Percentiles rank a stretch among this genome's conserved stretches.
Evolutionary conservation across 2,888 invertebrate species (phyloP).

Genomic region (Trachelus iudaicus): DNA sequence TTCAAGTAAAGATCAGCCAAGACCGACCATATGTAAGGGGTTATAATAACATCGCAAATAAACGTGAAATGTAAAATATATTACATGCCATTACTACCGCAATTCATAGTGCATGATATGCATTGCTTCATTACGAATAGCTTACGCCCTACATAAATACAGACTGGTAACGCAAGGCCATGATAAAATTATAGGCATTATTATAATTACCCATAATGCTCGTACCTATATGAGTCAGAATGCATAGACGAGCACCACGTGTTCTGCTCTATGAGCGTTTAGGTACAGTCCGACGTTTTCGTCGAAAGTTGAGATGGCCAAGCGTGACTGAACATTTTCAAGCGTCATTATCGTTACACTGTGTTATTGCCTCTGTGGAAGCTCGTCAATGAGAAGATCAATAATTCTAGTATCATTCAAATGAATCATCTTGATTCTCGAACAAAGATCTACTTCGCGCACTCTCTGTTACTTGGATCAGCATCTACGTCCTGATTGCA

Average conservation of each 20-base stretch:
- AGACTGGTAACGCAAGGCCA: constrained; percentile 36
- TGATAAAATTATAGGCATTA: constrained; percentile 40
- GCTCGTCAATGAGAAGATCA: not conserved
- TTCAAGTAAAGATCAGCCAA: not conserved
- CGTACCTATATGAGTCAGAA: constrained; percentile 13
- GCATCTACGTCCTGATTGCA: not conserved
- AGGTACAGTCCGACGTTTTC: not conserved
- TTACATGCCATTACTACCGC: constrained; percentile 27
- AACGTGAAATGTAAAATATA: constrained; percentile 7
- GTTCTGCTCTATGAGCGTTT: not conserved
- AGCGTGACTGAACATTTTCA: not conserved
- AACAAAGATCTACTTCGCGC: not conserved
- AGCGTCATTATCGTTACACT: not conserved
- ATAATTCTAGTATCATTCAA: not conserved
- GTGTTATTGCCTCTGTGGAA: not conserved
- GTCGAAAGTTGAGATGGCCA: not conserved
- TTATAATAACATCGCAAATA: not conserved
- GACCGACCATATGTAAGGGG: not conserved
- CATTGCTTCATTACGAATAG: constrained; percentile 29
- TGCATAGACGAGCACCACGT: constrained; percentile 16
- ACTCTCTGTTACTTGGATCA: not conserved
- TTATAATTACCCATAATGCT: constrained; percentile 38
- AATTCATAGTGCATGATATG: constrained; percentile 29
- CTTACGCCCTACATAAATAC: constrained; percentile 33
- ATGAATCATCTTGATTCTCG: not conserved